These are phyloP conservation scores for Myotis myotis DNA, from an alignment of 2,797 vertebrate genomes.

Conservation along the genomic window DNA sequence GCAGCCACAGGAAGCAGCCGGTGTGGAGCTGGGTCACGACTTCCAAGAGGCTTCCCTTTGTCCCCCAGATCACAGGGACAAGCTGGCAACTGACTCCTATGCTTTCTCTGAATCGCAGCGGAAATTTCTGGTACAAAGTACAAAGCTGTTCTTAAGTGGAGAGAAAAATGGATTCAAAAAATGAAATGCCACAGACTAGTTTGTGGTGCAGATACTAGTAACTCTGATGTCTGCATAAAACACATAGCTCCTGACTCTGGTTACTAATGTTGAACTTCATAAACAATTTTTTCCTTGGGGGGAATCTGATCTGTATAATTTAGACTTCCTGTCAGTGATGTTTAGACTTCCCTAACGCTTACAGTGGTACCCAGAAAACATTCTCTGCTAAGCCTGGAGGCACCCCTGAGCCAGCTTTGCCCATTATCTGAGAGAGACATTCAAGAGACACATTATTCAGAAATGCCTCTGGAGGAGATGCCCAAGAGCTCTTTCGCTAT, in stretches of 20 bases:
- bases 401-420: constrained; percentile 67
- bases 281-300: constrained; percentile 53
- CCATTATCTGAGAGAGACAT: constrained; percentile 45
- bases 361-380: constrained; percentile 51
- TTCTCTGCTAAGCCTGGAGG: constrained; percentile 68
- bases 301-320: constrained; percentile 47
- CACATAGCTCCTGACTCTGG: constrained; percentile 7
- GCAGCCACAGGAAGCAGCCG: not conserved
- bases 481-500: not conserved
- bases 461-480: constrained; percentile 46
- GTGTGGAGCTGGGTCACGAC: not conserved
- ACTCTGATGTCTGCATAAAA: constrained; percentile 57
- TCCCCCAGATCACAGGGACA: not conserved
- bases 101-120: not conserved
- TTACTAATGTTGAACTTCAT: constrained; percentile 60
- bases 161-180: constrained; percentile 40
- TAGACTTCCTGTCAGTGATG: constrained; percentile 37
- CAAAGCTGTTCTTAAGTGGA: not conserved
- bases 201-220: not conserved
- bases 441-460: constrained; percentile 54
- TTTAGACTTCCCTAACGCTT: constrained; percentile 25
- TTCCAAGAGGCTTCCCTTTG: not conserved
- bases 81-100: not conserved
- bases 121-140: not conserved
- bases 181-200: not conserved